A percentile compares a stretch with the other conserved stretches of the same genome.
Evolutionary conservation across 2,888 invertebrate genomes (phyloP).

Genomic region (Hydrotaea diabolus): DNA sequence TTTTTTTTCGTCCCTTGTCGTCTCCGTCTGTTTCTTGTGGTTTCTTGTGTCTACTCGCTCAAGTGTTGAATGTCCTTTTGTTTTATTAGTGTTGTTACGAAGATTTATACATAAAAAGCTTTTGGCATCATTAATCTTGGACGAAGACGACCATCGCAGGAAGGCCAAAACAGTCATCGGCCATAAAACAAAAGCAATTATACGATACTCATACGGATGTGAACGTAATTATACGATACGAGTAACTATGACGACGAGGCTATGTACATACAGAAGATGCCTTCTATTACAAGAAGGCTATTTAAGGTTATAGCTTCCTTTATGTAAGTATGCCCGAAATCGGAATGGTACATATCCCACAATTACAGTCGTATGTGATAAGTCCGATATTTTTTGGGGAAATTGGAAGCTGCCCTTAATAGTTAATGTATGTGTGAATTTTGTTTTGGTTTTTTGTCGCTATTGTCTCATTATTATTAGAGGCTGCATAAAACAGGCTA

Average conservation of each 20-base stretch:
- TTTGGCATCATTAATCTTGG: conserved; percentile 75
- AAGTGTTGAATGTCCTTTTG: conserved; percentile 67
- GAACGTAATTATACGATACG: neutral
- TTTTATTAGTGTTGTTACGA: conserved; percentile 64
- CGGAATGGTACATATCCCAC: no score
- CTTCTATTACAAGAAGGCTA: no score
- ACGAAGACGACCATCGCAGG: conserved; percentile 62
- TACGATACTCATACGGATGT: conserved; percentile 38
- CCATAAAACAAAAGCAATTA: conserved; percentile 70
- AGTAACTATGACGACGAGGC: neutral
- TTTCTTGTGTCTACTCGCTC: conserved; percentile 26
- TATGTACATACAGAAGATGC: no score
- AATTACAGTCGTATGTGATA: neutral
- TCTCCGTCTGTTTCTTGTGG: neutral
- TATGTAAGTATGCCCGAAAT: neutral
- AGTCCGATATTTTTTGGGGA: neutral
- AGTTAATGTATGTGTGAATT: conserved; percentile 29
- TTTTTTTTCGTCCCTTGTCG: neutral
- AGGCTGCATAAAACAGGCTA: conserved; percentile 37
- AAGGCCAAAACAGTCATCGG: conserved; percentile 59
- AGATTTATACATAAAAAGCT: conserved; percentile 70
- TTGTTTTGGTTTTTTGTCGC: neutral
- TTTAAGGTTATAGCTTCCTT: neutral
- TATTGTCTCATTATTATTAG: neutral
- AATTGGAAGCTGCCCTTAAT: neutral